phyloP scores from a whole-genome alignment of 1,140 invertebrate species.

The Trinorchestia longiramus region DNA sequence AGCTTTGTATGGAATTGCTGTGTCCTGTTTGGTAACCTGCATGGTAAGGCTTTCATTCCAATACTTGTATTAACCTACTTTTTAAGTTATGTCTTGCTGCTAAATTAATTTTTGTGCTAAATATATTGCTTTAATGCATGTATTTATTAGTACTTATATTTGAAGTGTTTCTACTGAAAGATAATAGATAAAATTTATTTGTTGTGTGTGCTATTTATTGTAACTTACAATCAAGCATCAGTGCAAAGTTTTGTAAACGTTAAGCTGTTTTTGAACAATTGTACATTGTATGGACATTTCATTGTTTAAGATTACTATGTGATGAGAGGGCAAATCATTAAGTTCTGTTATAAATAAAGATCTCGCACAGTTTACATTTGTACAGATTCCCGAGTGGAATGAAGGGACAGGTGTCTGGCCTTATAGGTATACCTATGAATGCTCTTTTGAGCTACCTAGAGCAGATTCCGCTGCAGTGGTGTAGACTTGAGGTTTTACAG shows the following conservation, averaged over 20 bases:
- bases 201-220: neutral
- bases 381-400: no score
- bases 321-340: neutral
- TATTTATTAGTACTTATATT: no score
- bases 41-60: neutral
- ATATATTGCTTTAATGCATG: no score
- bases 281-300: no score
- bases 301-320: no score
- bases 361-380: neutral
- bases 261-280: no score
- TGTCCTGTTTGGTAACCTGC: neutral
- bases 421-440: no score
- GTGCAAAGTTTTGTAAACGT: neutral
- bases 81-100: neutral
- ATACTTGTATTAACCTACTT: neutral
- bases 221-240: neutral
- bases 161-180: no score
- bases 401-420: no score
- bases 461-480: neutral
- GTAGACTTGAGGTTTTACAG: neutral
- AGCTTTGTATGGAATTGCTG: neutral
- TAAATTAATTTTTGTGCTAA: no score
- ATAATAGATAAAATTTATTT: no score
- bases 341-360: neutral
- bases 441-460: no score